Percentiles rank a stretch among this genome's conserved stretches.
phyloP scores from a whole-genome alignment of 2,113 vertebrate genomes.

The Cyrtonyx montezumae region DNA sequence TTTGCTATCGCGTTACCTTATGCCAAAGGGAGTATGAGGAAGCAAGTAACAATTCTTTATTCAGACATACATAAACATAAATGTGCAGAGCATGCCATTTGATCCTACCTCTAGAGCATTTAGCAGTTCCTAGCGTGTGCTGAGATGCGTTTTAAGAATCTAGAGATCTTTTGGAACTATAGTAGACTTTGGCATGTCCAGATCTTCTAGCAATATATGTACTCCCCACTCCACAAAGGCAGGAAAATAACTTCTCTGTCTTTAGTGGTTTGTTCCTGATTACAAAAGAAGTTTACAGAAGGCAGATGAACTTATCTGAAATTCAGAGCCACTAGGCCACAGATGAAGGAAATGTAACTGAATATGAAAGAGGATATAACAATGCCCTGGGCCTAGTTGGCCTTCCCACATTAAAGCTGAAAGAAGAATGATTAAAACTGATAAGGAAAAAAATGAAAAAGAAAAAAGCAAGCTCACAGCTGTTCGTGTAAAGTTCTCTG shows the following conservation, averaged over 20 bases:
- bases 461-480: neutral
- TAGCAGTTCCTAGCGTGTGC: neutral
- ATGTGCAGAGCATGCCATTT: neutral
- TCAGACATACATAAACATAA: neutral
- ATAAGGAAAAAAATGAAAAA: neutral
- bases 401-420: neutral
- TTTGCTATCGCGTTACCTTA: neutral
- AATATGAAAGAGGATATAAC: neutral
- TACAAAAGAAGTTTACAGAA: neutral
- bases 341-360: neutral
- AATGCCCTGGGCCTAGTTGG: neutral
- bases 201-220: neutral
- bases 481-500: neutral
- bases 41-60: constrained; percentile 18
- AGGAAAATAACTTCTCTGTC: neutral
- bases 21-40: neutral
- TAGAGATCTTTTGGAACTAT: neutral
- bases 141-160: neutral
- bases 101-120: neutral
- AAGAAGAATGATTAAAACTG: neutral
- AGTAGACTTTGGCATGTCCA: neutral
- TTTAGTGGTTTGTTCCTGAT: neutral
- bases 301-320: neutral
- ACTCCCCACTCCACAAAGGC: neutral
- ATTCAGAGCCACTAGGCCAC: neutral